These are phyloP conservation scores for Perognathus longimembris DNA, from an alignment of 2,113 vertebrate genomes.

Conservation along the genomic window DNA sequence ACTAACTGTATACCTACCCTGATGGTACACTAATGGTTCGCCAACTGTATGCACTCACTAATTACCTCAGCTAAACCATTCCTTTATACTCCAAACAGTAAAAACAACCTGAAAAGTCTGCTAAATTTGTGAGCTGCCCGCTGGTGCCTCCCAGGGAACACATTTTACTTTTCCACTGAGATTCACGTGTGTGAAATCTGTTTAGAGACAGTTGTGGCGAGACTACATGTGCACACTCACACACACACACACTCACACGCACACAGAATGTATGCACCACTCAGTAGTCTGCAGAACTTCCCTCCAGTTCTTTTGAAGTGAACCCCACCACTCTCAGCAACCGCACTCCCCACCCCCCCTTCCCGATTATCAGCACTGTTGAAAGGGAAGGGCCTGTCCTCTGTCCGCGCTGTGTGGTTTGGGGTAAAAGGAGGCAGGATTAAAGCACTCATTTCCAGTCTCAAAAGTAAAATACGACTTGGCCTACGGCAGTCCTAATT, in stretches of 20 bases:
- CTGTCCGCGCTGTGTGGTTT: slow-evolving; percentile 79
- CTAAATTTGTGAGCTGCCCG: neutral
- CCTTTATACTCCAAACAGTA: neutral
- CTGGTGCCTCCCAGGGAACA: neutral
- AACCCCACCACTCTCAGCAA: slow-evolving; percentile 59
- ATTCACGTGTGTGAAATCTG: slow-evolving; percentile 47
- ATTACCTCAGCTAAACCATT: slow-evolving; percentile 19
- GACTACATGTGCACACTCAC: neutral
- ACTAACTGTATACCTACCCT: neutral
- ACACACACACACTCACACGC: slow-evolving; percentile 10
- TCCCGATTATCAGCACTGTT: slow-evolving; percentile 73
- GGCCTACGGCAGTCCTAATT: slow-evolving; percentile 76
- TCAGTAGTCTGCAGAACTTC: slow-evolving; percentile 66
- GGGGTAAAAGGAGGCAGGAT: slow-evolving; percentile 79
- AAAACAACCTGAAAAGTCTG: slow-evolving; percentile 17
- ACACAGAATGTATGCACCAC: slow-evolving; percentile 49
- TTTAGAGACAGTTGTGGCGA: neutral
- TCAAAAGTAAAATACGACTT: slow-evolving; percentile 81
- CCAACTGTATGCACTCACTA: neutral
- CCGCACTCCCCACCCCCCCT: slow-evolving; percentile 79
- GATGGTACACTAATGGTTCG: neutral
- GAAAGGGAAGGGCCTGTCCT: slow-evolving; percentile 76
- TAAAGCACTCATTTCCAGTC: slow-evolving; percentile 75
- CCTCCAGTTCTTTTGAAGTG: slow-evolving; percentile 72
- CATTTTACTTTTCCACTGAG: slow-evolving; percentile 16